phyloP scores from a whole-genome alignment of 1,140 invertebrate species.

The Drosophila varians region DNA sequence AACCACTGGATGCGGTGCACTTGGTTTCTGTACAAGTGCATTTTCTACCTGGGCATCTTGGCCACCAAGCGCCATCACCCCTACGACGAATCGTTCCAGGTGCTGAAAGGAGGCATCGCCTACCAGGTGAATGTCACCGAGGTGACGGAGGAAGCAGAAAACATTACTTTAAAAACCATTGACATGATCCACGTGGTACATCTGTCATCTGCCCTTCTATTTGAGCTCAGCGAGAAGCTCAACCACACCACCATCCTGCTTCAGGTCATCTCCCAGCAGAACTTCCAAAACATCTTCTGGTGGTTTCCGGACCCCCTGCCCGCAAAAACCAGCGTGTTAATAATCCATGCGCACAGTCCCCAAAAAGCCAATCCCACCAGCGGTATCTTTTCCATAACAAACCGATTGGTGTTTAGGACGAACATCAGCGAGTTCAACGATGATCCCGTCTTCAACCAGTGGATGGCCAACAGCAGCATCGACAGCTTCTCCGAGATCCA shows the following conservation, averaged over 20 bases:
- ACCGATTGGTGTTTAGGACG: slow-evolving; percentile 12
- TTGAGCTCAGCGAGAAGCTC: not conserved
- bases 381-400: not conserved
- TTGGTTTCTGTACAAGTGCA: slow-evolving; percentile 28
- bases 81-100: not conserved
- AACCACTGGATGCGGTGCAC: slow-evolving; percentile 26
- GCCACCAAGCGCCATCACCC: slow-evolving; percentile 8
- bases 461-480: slow-evolving; percentile 23
- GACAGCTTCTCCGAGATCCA: not conserved
- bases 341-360: slow-evolving; percentile 18
- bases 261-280: slow-evolving; percentile 30
- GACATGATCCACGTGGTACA: not conserved
- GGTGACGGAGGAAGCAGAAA: not conserved
- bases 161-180: not conserved
- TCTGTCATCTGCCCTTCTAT: not conserved
- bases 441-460: not conserved
- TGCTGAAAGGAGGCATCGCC: not conserved
- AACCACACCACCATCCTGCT: slow-evolving; percentile 8
- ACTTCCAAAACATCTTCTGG: slow-evolving; percentile 25
- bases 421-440: slow-evolving; percentile 13
- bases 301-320: slow-evolving; percentile 32
- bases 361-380: accelerated
- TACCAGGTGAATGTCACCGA: slow-evolving; percentile 31
- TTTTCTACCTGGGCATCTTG: slow-evolving; percentile 21
- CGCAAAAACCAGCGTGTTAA: slow-evolving; percentile 5